Base-by-base conservation (phyloP, 1,140 invertebrate species). In the Aphaenogaster floridana region DNA sequence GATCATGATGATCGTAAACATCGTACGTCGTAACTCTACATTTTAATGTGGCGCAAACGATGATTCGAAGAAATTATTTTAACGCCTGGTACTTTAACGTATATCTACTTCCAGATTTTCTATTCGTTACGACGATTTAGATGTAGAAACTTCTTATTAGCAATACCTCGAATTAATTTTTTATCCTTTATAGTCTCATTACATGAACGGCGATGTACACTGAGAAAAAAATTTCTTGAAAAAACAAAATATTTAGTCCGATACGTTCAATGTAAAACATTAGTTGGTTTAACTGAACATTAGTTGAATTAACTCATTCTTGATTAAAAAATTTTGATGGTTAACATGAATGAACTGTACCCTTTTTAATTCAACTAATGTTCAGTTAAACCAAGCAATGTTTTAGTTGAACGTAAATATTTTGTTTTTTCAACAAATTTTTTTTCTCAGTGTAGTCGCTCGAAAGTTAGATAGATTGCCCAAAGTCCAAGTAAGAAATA, bases 21-120 rank as follows among this genome's bases (percentile, higher is more conserved):
- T 48, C 54, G 39, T n/a, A 13, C 68, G 54, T 74, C 45, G 34
- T 39, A 59, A 76, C 54, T 61, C 11, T 57, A 9, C 17, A 17
- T 36, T 61, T 84, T 84, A 74, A 84, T 74, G 0, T 6, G n/a
- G 28, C 42, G 52, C 80, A 34, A 81, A 59, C 39, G 39, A 79
- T 61, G 63, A 42, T 17, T 9, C 42, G 11, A 15, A 48, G 13
- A 48, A 54, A 50, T 6, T 17, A 42, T 11, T 39, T 39, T 17
- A 42, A 42, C 6, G 3, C n/a, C 48, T n/a, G 11, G 2, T 17
- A 63, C n/a, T 17, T 80, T 13, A 28, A 39, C n/a, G 17, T 15
- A 13, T 48, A 63, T 28, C 17, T 42, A 28, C 17, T 63, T 21
- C 17, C n/a, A 15, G n/a, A 50, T 52, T 21, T 39, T 80, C 13